phyloP scores from a whole-genome alignment of 1,140 invertebrate genomes.

The Rhopalosiphum maidis region DNA sequence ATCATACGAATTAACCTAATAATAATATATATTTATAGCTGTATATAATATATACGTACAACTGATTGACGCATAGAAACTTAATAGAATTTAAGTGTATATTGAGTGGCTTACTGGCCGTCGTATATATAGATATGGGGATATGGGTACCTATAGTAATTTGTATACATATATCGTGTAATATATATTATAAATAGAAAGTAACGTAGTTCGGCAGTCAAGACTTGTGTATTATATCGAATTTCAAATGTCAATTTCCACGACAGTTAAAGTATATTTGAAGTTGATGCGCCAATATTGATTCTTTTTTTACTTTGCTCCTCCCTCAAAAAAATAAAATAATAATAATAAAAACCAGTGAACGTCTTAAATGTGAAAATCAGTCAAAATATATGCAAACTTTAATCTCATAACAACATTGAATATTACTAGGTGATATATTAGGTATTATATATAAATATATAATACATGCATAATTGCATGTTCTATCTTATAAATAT shows the following conservation, averaged over 20 bases:
- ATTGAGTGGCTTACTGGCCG: background rate
- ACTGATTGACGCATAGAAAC: no score
- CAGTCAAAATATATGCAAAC: background rate
- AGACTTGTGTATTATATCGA: background rate
- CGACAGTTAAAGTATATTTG: background rate
- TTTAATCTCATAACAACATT: background rate
- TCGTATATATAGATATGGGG: no score
- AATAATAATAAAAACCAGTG: background rate
- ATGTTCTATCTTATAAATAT: background rate
- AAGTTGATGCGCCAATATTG: background rate
- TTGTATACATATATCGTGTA: background rate
- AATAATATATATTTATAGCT: no score
- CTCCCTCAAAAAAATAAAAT: background rate
- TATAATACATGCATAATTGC: background rate
- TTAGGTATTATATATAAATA: background rate
- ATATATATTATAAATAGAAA: background rate
- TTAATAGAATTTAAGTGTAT: background rate
- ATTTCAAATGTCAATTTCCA: background rate
- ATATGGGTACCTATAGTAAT: background rate
- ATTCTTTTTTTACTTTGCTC: background rate
- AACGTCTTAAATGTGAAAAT: background rate
- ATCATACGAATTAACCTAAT: no score
- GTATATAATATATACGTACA: no score
- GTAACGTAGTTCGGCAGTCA: background rate
- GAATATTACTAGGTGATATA: no score